phyloP scores from a whole-genome alignment of 2,888 invertebrate species.

The Baronia brevicornis region DNA sequence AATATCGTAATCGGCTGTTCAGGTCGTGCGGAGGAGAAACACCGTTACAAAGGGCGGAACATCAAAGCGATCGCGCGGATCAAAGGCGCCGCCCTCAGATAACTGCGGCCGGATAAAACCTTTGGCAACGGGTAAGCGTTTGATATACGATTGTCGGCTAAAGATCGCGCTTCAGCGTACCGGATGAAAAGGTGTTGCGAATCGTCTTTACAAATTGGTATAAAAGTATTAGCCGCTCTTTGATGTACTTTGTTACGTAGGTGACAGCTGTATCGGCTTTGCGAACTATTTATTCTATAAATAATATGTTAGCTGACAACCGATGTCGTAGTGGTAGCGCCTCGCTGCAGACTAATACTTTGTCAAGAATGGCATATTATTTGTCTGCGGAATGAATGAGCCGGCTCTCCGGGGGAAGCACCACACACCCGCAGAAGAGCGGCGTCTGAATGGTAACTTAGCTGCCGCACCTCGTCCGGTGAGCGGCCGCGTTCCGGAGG shows the following conservation, averaged over 20 bases:
- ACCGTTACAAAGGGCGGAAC: constrained; percentile 43
- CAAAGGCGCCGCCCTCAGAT: constrained; percentile 50
- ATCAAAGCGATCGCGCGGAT: constrained; percentile 41
- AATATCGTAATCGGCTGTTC: constrained; percentile 46
- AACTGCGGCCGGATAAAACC: constrained; percentile 51
- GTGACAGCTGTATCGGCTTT: too few relatives aligned
- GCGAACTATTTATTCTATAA: too few relatives aligned
- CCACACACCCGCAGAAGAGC: too few relatives aligned
- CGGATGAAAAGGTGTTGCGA: constrained; percentile 39
- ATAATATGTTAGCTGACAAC: too few relatives aligned
- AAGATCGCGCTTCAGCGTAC: constrained; percentile 39
- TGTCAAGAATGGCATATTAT: too few relatives aligned
- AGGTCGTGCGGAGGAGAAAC: constrained; percentile 34
- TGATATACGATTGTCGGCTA: constrained; percentile 61
- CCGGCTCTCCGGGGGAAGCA: too few relatives aligned
- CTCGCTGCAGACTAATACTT: too few relatives aligned
- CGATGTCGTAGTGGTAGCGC: too few relatives aligned
- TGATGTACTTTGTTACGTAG: constrained; percentile 16
- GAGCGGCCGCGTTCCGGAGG: too few relatives aligned
- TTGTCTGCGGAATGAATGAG: too few relatives aligned
- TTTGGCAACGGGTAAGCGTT: constrained; percentile 43
- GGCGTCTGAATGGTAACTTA: too few relatives aligned
- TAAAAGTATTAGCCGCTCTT: constrained; percentile 18
- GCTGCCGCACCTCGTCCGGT: too few relatives aligned
- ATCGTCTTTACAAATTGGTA: constrained; percentile 25